Conservation (phyloP, 2,888 invertebrate genomes). For the Nemapogon koenigi region DNA sequence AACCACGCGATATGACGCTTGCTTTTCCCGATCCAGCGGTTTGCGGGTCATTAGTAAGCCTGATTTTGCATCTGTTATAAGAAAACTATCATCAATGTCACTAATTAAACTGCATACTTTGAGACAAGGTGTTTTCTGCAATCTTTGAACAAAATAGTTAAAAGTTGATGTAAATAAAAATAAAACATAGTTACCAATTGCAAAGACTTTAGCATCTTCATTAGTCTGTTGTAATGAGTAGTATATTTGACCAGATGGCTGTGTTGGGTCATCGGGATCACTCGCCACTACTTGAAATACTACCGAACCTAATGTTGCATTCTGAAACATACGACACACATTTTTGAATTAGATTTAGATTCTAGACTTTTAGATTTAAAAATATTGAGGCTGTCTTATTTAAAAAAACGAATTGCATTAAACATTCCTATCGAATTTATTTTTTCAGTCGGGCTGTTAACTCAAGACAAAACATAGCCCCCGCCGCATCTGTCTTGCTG, state of each 20-base stretch:
- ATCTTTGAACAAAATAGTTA: too few relatives aligned
- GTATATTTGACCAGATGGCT: slow-evolving; percentile 75
- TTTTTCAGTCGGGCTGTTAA: too few relatives aligned
- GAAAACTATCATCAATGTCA: slow-evolving; percentile 17
- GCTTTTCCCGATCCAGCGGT: slow-evolving; percentile 75
- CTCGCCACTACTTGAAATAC: slow-evolving; percentile 80
- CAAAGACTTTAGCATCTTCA: slow-evolving; percentile 67
- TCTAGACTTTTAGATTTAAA: too few relatives aligned
- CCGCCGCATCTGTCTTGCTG: too few relatives aligned
- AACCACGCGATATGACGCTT: slow-evolving; percentile 76
- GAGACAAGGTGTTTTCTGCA: not conserved
- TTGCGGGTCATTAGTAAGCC: slow-evolving; percentile 76
- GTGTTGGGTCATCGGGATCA: slow-evolving; percentile 79
- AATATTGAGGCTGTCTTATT: too few relatives aligned
- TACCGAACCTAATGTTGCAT: slow-evolving; percentile 73
- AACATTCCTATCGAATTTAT: too few relatives aligned
- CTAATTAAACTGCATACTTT: not conserved
- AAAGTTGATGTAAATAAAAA: not conserved
- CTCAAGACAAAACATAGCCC: too few relatives aligned
- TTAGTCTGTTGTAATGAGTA: slow-evolving; percentile 77
- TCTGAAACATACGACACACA: slow-evolving; percentile 42
- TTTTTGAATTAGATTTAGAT: too few relatives aligned
- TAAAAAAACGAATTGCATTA: too few relatives aligned
- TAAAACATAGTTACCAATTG: slow-evolving; percentile 54
- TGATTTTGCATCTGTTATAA: slow-evolving; percentile 61